Percentiles rank a stretch among this genome's conserved stretches.
Evolutionary conservation across 2,888 invertebrate species (phyloP).

Genomic region (Coleophora flavipennella): DNA sequence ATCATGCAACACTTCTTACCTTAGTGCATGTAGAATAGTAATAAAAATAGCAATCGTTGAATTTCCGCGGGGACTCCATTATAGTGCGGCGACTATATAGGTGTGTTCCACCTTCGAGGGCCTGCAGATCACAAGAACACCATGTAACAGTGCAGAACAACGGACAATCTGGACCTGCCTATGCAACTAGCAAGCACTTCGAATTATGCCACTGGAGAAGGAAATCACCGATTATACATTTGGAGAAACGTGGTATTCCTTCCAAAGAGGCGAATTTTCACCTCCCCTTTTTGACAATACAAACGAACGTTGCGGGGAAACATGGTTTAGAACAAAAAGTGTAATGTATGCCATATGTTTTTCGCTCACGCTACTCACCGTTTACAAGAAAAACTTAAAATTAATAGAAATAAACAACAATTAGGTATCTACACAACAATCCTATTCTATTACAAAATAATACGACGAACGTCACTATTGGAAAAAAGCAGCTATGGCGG

Average conservation of each 20-base stretch:
- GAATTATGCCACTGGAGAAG: slow-evolving; percentile 16
- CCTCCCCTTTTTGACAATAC: slow-evolving; percentile 62
- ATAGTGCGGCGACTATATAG: slow-evolving; percentile 3
- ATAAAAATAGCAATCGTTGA: slow-evolving; percentile 91
- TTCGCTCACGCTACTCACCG: slow-evolving; percentile 55
- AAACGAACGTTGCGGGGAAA: slow-evolving; percentile 54
- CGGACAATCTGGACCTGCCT: slow-evolving; percentile 11
- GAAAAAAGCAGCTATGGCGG: slow-evolving; percentile 64
- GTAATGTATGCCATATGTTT: slow-evolving; percentile 26
- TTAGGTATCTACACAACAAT: slow-evolving; percentile 55
- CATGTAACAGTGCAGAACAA: slow-evolving; percentile 27
- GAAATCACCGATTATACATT: slow-evolving; percentile 11
- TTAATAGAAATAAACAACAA: slow-evolving; percentile 61
- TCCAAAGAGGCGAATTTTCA: slow-evolving; percentile 16
- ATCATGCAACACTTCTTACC: slow-evolving; percentile 67
- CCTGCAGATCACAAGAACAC: slow-evolving; percentile 45
- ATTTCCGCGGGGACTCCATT: slow-evolving; percentile 81
- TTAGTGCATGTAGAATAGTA: slow-evolving; percentile 90
- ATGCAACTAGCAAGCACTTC: too few relatives aligned
- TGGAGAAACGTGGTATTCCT: too few relatives aligned
- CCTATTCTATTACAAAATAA: slow-evolving; percentile 60
- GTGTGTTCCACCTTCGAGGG: slow-evolving; percentile 48
- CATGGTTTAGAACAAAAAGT: slow-evolving; percentile 41
- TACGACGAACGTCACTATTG: slow-evolving; percentile 61
- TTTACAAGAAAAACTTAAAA: slow-evolving; percentile 50